phyloP scores from a whole-genome alignment of 2,113 vertebrate genomes.

The Genyomyrus donnyi region DNA sequence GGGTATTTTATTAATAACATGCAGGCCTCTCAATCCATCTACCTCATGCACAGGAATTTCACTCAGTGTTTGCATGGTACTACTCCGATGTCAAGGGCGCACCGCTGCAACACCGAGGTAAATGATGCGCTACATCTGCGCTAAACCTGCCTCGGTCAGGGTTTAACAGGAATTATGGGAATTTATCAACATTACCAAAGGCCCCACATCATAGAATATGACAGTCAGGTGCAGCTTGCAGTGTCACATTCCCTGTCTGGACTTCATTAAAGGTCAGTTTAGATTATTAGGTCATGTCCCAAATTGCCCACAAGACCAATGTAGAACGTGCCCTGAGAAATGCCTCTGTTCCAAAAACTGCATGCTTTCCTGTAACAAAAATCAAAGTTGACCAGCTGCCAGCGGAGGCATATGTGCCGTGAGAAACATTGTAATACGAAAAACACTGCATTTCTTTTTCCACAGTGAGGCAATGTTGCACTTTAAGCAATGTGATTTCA shows the following conservation, averaged over 20 bases:
- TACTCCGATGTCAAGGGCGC: slow-evolving; percentile 30
- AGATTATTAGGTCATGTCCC: not conserved
- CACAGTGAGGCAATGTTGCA: slow-evolving; percentile 41
- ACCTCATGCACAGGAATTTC: not conserved
- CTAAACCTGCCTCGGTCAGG: not conserved
- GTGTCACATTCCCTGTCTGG: not conserved
- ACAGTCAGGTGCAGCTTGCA: not conserved
- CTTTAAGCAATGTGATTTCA: slow-evolving; percentile 25
- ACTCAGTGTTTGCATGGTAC: slow-evolving; percentile 32
- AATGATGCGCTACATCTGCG: not conserved
- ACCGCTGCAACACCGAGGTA: not conserved
- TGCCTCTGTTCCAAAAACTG: not conserved
- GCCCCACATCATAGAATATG: not conserved
- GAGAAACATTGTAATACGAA: slow-evolving; percentile 45
- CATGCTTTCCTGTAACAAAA: not conserved
- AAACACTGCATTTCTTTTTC: slow-evolving; percentile 51
- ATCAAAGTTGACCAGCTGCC: slow-evolving; percentile 22
- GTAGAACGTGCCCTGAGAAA: not conserved
- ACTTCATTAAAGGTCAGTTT: not conserved
- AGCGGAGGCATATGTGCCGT: slow-evolving; percentile 41
- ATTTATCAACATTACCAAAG: not conserved
- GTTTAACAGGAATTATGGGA: not conserved
- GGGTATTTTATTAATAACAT: slow-evolving; percentile 22
- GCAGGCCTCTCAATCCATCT: not conserved
- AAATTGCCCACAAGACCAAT: not conserved